Conservation (phyloP, 1,140 invertebrate genomes). For the Lordiphosa clarofinis region DNA sequence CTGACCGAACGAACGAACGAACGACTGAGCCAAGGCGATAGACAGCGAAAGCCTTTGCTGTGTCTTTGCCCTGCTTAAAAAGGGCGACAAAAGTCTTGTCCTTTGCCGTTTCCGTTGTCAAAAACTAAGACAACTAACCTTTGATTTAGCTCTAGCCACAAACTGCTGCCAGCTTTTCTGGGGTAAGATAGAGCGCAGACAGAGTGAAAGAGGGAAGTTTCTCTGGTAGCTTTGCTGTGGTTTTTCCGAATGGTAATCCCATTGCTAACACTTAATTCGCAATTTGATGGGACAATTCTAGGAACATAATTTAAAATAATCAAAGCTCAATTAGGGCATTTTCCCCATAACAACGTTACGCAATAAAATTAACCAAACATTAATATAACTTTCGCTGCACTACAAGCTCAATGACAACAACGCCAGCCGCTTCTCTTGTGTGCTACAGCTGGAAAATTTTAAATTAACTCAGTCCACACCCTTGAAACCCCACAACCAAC, state of each 20-base stretch:
- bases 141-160: constrained; percentile 26
- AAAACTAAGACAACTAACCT: constrained; percentile 9
- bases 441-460: constrained; percentile 23
- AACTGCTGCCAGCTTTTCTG: constrained; percentile 5
- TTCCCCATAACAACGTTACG: constrained; percentile 2
- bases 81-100: too few relatives aligned
- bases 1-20: too few relatives aligned
- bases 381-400: constrained; percentile 26
- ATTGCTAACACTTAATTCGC: constrained; percentile 6
- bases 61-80: too few relatives aligned
- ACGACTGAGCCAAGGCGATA: too few relatives aligned
- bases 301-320: constrained; percentile 12
- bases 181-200: constrained; percentile 12
- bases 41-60: too few relatives aligned
- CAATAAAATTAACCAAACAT: constrained; percentile 15
- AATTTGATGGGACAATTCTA: too few relatives aligned
- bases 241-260: constrained; percentile 20
- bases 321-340: constrained; percentile 13
- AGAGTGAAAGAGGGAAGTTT: constrained; percentile 7
- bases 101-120: background rate
- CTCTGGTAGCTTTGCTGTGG: constrained; percentile 27
- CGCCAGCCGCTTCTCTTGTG: constrained; percentile 14
- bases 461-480: constrained; percentile 23
- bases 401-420: constrained; percentile 1
- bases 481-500: background rate